phyloP scores from a whole-genome alignment of 2,797 vertebrate genomes.

The Acanthurus leucopareius region DNA sequence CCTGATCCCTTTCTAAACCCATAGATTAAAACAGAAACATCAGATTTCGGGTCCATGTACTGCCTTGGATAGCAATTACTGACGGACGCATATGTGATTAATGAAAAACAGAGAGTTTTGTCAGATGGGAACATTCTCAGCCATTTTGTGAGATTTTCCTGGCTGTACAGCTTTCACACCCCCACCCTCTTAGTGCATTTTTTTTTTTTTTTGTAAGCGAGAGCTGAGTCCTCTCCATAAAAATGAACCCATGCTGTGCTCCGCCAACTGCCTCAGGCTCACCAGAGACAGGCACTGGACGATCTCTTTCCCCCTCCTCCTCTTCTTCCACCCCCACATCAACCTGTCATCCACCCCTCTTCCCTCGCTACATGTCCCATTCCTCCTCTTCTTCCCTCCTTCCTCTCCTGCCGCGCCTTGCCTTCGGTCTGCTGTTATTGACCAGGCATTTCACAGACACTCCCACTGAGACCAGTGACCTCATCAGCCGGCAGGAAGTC shows the following conservation, averaged over 20 bases:
- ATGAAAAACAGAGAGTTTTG: slow-evolving; percentile 56
- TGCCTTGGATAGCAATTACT: slow-evolving; percentile 31
- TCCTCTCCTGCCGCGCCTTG: slow-evolving; percentile 41
- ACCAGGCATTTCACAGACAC: slow-evolving; percentile 84
- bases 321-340: slow-evolving; percentile 39
- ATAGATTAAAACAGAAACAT: slow-evolving; percentile 24
- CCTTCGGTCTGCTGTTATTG: slow-evolving; percentile 72
- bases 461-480: slow-evolving; percentile 86
- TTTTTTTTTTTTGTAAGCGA: slow-evolving; percentile 57
- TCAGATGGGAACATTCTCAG: slow-evolving; percentile 59
- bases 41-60: slow-evolving; percentile 18
- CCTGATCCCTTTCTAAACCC: slow-evolving; percentile 63
- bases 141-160: slow-evolving; percentile 77
- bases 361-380: slow-evolving; percentile 39
- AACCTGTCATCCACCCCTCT: slow-evolving; percentile 69
- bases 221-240: slow-evolving; percentile 66
- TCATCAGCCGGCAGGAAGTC: slow-evolving; percentile 89
- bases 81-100: slow-evolving; percentile 47
- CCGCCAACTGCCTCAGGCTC: slow-evolving; percentile 63
- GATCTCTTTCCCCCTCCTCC: neutral
- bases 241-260: slow-evolving; percentile 68
- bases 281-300: slow-evolving; percentile 55
- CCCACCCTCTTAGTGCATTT: slow-evolving; percentile 45
- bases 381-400: slow-evolving; percentile 38
- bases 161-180: slow-evolving; percentile 54